Conservation (phyloP, 1,140 invertebrate genomes). For the Drosophila albomicans region DNA sequence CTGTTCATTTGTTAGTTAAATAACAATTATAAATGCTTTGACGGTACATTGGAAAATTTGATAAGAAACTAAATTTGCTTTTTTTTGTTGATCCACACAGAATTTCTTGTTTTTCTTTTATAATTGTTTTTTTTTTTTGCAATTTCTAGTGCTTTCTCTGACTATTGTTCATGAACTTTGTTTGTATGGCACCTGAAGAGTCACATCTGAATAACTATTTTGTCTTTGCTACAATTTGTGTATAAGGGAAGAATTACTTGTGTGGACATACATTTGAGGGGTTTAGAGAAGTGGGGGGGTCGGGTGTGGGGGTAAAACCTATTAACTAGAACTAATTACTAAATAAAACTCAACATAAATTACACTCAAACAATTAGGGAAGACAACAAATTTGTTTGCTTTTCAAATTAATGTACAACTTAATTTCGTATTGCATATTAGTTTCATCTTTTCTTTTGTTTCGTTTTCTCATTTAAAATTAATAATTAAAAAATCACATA, state of each 20-base stretch:
- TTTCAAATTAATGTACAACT: conserved; percentile 45
- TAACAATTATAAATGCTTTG: conserved; percentile 83
- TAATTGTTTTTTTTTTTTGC: conserved; percentile 47
- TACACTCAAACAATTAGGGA: conserved; percentile 72
- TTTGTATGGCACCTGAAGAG: conserved; percentile 75
- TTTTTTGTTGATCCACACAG: conserved; percentile 50
- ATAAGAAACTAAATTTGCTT: conserved; percentile 72
- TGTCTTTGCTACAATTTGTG: conserved; percentile 12
- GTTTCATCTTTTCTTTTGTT: conserved; percentile 24
- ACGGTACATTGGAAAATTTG: conserved; percentile 80
- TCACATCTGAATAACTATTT: conserved; percentile 59
- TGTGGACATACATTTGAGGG: conserved; percentile 43
- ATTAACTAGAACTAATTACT: conserved; percentile 43
- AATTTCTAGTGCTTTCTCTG: conserved; percentile 42
- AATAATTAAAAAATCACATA: conserved; percentile 69
- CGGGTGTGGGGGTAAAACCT: conserved; percentile 20
- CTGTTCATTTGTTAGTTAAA: conserved; percentile 55
- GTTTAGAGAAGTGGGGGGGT: no score
- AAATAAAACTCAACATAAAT: conserved; percentile 77
- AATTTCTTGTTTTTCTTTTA: neutral
- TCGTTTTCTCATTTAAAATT: conserved; percentile 35
- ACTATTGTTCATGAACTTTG: conserved; percentile 58
- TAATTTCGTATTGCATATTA: conserved; percentile 47
- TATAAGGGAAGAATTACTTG: conserved; percentile 21
- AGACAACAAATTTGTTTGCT: conserved; percentile 67